Percentiles rank a stretch among this genome's conserved stretches.
Conservation (phyloP, 2,888 invertebrate species). For the Caenorhabditis panamensis region DNA sequence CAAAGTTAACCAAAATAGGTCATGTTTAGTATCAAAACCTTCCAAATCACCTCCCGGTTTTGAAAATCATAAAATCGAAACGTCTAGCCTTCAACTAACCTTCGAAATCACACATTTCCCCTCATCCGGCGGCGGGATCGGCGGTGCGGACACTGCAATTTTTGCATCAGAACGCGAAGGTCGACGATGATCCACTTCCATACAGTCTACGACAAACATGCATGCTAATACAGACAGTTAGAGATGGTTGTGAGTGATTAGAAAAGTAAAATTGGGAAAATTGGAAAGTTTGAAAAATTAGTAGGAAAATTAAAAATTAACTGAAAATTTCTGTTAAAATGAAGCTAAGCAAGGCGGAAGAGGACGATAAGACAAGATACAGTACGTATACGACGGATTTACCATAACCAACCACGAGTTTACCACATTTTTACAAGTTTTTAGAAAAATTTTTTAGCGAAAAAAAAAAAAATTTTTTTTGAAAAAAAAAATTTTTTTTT, state of each 20-base stretch:
- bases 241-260: slow-evolving; percentile 1
- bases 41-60: too few relatives aligned
- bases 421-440: too few relatives aligned
- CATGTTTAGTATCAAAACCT: too few relatives aligned
- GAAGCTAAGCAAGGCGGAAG: too few relatives aligned
- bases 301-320: slow-evolving; percentile 40
- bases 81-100: too few relatives aligned
- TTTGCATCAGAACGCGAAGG: slow-evolving; percentile 32
- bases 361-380: slow-evolving; percentile 10
- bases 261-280: not conserved
- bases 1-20: too few relatives aligned
- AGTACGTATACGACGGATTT: slow-evolving; percentile 1
- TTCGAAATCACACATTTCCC: slow-evolving; percentile 76
- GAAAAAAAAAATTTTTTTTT: slow-evolving; percentile 10
- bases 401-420: not conserved
- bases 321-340: too few relatives aligned
- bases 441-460: too few relatives aligned
- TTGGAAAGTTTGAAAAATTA: too few relatives aligned
- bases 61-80: too few relatives aligned
- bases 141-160: slow-evolving; percentile 79
- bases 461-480: too few relatives aligned
- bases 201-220: slow-evolving; percentile 52
- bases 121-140: slow-evolving; percentile 79
- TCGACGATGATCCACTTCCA: slow-evolving; percentile 46
- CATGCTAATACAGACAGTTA: not conserved